These are phyloP conservation scores for Cephalopterus ornatus DNA, from an alignment of 2,113 vertebrate genomes.

Conservation along the genomic window DNA sequence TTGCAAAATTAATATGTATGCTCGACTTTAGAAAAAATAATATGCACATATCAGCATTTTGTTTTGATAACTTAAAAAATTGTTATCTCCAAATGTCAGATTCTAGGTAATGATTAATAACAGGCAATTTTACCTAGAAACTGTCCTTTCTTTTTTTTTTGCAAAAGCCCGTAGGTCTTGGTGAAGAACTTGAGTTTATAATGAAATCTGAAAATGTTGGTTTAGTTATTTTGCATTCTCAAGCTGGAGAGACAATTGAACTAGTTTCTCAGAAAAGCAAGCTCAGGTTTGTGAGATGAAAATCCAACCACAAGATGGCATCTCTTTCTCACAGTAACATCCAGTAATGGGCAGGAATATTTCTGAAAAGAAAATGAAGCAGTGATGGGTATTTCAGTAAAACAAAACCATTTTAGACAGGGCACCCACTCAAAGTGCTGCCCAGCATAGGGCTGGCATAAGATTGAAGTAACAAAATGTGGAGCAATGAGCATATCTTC, in stretches of 20 bases:
- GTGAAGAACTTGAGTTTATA: background rate
- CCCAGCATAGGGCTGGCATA: background rate
- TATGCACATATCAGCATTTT: background rate
- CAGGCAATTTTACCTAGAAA: background rate
- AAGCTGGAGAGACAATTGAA: background rate
- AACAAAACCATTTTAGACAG: background rate
- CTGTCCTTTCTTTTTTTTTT: background rate
- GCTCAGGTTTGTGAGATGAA: background rate
- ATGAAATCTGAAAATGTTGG: background rate
- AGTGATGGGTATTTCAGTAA: background rate
- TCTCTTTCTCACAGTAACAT: constrained; percentile 22
- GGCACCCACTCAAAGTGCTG: background rate
- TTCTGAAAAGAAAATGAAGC: background rate
- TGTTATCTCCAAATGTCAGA: background rate
- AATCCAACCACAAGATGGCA: constrained; percentile 63
- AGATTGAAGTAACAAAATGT: background rate
- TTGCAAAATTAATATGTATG: background rate
- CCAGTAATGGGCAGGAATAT: background rate
- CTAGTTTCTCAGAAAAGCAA: background rate
- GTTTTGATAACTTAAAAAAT: background rate
- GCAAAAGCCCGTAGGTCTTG: background rate
- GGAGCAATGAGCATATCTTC: background rate
- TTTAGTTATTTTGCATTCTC: background rate
- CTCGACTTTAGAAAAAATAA: background rate
- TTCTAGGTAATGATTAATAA: background rate